Evolutionary conservation across 2,113 vertebrate genomes (phyloP).

Genomic region (Benthochromis sp.): DNA sequence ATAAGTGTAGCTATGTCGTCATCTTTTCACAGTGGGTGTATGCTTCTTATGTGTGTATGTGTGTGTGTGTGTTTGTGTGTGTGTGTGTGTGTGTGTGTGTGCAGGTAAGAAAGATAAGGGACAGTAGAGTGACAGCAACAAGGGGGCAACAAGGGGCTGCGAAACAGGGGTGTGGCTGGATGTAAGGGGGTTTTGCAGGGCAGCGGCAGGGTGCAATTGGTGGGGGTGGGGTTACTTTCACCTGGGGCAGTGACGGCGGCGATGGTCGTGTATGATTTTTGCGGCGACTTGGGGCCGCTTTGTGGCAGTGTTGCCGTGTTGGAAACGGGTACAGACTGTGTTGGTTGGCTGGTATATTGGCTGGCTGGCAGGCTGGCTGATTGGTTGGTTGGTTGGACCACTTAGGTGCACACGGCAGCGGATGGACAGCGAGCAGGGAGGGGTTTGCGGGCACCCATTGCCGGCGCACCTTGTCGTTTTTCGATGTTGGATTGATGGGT

Average conservation of each 20-base stretch:
- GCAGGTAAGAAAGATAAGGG: slow-evolving; percentile 22
- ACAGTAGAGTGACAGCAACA: slow-evolving; percentile 55
- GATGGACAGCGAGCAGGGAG: neutral
- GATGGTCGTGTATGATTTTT: slow-evolving; percentile 8
- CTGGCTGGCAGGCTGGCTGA: slow-evolving; percentile 41
- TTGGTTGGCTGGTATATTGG: slow-evolving; percentile 44
- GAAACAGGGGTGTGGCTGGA: too few species aligned
- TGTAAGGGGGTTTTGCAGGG: slow-evolving; percentile 1
- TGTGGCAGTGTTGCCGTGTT: slow-evolving; percentile 64
- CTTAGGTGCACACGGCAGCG: slow-evolving; percentile 20
- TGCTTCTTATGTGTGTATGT: neutral
- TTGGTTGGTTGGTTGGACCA: slow-evolving; percentile 12
- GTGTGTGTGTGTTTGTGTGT: neutral
- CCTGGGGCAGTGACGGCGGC: slow-evolving; percentile 4
- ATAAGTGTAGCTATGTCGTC: slow-evolving; percentile 18
- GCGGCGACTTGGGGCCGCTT: slow-evolving; percentile 26
- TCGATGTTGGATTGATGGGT: slow-evolving; percentile 20
- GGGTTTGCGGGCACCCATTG: slow-evolving; percentile 7
- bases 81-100: slow-evolving; percentile 27
- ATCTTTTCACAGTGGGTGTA: slow-evolving; percentile 41
- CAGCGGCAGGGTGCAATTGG: neutral
- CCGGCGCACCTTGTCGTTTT: slow-evolving; percentile 22
- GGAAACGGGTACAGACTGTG: slow-evolving; percentile 50
- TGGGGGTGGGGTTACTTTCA: slow-evolving; percentile 21
- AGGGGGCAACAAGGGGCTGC: slow-evolving; percentile 16